These are phyloP conservation scores for Stercorarius parasiticus DNA, from an alignment of 2,113 vertebrate genomes.

Conservation along the genomic window DNA sequence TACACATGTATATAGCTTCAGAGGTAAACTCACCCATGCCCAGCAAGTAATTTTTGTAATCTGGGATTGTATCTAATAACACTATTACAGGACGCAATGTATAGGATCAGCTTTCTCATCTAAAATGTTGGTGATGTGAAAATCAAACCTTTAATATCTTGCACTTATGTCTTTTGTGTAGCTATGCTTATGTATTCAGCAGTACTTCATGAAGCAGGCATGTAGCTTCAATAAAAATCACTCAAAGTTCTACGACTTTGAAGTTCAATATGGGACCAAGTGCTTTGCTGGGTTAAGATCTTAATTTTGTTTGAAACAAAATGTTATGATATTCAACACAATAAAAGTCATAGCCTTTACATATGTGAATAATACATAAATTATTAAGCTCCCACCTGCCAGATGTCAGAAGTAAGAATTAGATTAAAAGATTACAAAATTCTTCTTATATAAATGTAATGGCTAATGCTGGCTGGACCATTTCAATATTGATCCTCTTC, in stretches of 20 bases:
- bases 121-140: neutral
- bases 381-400: neutral
- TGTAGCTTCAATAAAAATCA: neutral
- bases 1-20: neutral
- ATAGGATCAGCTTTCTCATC: neutral
- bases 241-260: neutral
- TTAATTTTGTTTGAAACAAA: neutral
- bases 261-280: neutral
- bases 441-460: neutral
- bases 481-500: neutral
- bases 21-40: neutral
- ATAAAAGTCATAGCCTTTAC: neutral
- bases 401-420: neutral
- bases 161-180: neutral
- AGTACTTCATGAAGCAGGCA: neutral
- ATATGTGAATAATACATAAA: neutral
- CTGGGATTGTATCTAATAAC: neutral
- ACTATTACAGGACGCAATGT: neutral
- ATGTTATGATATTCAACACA: neutral
- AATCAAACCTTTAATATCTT: neutral
- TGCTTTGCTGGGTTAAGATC: neutral
- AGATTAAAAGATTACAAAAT: neutral
- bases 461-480: neutral
- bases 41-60: neutral
- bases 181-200: neutral